These are phyloP conservation scores for Mesodorylaimus sp. DNA, from an alignment of 2,888 invertebrate species.

Conservation along the genomic window DNA sequence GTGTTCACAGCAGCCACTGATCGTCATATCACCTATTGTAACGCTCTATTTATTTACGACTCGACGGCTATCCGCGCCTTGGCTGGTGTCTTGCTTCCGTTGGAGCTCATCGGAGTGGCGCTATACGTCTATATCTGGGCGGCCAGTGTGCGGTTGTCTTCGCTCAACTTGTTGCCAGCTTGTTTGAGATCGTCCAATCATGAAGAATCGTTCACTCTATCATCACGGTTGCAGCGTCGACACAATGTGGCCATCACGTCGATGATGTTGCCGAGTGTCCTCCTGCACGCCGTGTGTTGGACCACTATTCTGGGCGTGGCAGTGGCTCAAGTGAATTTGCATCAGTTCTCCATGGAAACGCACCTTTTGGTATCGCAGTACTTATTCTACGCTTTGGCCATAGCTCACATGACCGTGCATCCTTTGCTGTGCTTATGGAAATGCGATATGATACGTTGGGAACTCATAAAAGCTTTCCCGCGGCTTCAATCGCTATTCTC, in stretches of 20 bases:
- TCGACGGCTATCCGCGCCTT: not conserved
- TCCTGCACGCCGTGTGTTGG: slow-evolving; percentile 7
- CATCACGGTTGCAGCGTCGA: not conserved
- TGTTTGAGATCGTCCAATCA: not conserved
- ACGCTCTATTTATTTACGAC: slow-evolving; percentile 6
- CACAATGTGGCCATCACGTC: not conserved
- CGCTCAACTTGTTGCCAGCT: too few relatives aligned
- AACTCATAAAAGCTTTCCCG: not conserved
- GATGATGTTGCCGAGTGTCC: slow-evolving; percentile 1
- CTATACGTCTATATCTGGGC: not conserved
- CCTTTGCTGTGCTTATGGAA: not conserved
- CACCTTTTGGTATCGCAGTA: not conserved
- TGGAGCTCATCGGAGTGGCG: not conserved
- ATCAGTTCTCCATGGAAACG: too few relatives aligned
- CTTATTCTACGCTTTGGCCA: not conserved
- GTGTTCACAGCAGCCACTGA: not conserved
- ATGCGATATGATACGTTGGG: not conserved
- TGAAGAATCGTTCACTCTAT: not conserved
- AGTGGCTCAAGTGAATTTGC: not conserved
- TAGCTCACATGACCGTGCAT: slow-evolving; percentile 2
- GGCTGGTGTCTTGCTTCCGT: not conserved
- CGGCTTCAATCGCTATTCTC: not conserved
- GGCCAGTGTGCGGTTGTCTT: not conserved
- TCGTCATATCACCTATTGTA: slow-evolving; percentile 1
- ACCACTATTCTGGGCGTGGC: slow-evolving; percentile 5